Conservation (phyloP, 2,888 invertebrate species). For the Congeria kusceri region DNA sequence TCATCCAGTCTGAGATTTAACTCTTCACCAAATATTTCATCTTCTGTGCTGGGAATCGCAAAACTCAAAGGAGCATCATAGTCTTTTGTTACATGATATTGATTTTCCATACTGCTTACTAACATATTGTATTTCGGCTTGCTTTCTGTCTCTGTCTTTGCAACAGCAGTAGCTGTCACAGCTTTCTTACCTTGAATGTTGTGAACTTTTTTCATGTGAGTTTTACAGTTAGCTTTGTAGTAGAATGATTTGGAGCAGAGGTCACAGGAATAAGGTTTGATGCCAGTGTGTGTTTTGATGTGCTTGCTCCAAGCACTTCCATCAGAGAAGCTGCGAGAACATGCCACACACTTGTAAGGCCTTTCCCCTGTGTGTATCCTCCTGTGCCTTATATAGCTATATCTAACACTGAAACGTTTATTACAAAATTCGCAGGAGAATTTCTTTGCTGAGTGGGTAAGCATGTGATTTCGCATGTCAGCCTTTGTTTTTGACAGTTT, state of each 20-base stretch:
- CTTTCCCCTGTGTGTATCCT: constrained; percentile 64
- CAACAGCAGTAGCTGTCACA: not conserved
- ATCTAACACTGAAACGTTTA: constrained; percentile 59
- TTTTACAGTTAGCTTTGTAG: constrained; percentile 54
- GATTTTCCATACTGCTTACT: constrained; percentile 8
- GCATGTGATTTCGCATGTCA: constrained; percentile 57
- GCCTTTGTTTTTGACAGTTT: constrained; percentile 60
- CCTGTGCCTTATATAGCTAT: constrained; percentile 59
- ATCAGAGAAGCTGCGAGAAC: constrained; percentile 60
- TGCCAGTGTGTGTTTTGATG: constrained; percentile 52
- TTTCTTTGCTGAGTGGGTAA: constrained; percentile 60
- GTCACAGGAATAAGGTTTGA: constrained; percentile 59
- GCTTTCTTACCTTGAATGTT: not conserved
- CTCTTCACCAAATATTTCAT: constrained; percentile 32
- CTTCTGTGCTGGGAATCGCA: constrained; percentile 29
- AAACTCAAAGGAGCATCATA: constrained; percentile 12
- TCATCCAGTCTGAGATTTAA: constrained; percentile 31
- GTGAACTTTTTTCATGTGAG: constrained; percentile 49
- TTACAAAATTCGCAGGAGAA: constrained; percentile 61
- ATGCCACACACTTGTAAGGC: constrained; percentile 59
- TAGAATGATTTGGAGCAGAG: constrained; percentile 56
- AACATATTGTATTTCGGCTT: constrained; percentile 39
- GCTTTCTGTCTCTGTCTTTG: not conserved
- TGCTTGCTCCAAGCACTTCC: constrained; percentile 64
- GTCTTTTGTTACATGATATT: constrained; percentile 8